Base-by-base conservation (phyloP, 1,140 invertebrate genomes). In the Mylabris phalerata region DNA sequence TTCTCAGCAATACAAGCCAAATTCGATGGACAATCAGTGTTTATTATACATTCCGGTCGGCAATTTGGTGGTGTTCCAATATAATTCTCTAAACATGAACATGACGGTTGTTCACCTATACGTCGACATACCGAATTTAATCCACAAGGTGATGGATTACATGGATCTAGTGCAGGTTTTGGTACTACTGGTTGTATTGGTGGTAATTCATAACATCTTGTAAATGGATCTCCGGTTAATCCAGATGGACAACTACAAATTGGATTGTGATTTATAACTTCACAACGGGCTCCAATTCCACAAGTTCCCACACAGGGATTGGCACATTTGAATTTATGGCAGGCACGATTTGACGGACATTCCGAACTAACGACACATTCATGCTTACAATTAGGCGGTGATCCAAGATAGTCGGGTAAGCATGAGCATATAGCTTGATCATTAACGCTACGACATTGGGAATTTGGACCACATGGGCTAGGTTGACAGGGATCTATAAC, bases 31-130 rank as follows among this genome's bases (percentile, higher is more conserved):
- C 90, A 92, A 55, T 92, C 89, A 1, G 86, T 83, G 71, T 88
- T 91, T 63, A 89, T 80, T 0, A 88, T 84, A 71, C 89, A 92
- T 72, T 92, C 89, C n/a, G 88, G 89, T 57, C 84, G 79, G 67
- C 89, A 92, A 62, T 84, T 85, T 56, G 88, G 87, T 48, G 88
- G 86, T 62, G 87, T 81, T 54, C 90, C 90, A 40, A 88, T 81
- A 62, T 89, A 90, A 63, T 87, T 87, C 6, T 82, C 75, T 3
- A 82, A 73, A 69, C 90, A 93, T 44, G 81, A 81, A 68, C 90
- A 93, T n/a, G 83, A 78, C 39, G 87, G 83, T 66, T 82, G 80
- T 40, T 83, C 81, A 19, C 72, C 74, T n/a, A 75, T 73, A 19
- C 77, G 77, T 13, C 81, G 76, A 66, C 89, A 92, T 63, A 83